Evolutionary conservation across 2,888 invertebrate species (phyloP).

Genomic region (Agonopterix subpropinquella): DNA sequence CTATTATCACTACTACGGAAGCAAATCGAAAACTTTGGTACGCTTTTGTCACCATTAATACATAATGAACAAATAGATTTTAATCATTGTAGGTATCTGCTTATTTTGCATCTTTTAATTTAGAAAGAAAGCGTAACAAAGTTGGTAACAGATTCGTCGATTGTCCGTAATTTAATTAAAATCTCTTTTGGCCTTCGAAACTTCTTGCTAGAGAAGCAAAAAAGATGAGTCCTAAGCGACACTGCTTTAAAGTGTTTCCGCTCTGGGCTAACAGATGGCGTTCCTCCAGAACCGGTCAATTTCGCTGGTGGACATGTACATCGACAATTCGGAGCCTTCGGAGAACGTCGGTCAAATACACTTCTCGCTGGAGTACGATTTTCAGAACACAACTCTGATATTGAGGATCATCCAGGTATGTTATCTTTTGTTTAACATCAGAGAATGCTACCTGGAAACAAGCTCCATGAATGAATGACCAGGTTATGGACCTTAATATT

Average conservation of each 20-base stretch:
- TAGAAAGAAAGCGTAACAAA: no score
- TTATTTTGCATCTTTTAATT: no score
- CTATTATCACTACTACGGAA: no score
- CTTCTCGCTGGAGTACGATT: slow-evolving; percentile 95
- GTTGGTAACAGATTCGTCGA: no score
- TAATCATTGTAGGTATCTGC: no score
- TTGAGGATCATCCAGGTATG: slow-evolving; percentile 92
- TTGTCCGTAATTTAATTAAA: neutral
- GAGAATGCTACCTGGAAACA: no score
- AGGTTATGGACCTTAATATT: no score
- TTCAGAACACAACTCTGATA: slow-evolving; percentile 93
- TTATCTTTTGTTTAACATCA: neutral
- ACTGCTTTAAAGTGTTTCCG: slow-evolving; percentile 42
- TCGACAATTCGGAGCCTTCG: slow-evolving; percentile 93
- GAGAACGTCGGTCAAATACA: slow-evolving; percentile 97
- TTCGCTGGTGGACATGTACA: slow-evolving; percentile 95
- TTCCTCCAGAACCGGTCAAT: slow-evolving; percentile 92
- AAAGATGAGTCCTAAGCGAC: slow-evolving; percentile 14
- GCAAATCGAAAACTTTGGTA: no score
- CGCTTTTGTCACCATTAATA: no score
- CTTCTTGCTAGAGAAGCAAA: slow-evolving; percentile 3
- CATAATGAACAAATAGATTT: no score
- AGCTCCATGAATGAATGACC: no score
- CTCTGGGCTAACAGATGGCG: slow-evolving; percentile 72
- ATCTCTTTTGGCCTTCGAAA: neutral